Evolutionary conservation across 2,113 vertebrate genomes (phyloP).

Genomic region (Zosterops lateralis): DNA sequence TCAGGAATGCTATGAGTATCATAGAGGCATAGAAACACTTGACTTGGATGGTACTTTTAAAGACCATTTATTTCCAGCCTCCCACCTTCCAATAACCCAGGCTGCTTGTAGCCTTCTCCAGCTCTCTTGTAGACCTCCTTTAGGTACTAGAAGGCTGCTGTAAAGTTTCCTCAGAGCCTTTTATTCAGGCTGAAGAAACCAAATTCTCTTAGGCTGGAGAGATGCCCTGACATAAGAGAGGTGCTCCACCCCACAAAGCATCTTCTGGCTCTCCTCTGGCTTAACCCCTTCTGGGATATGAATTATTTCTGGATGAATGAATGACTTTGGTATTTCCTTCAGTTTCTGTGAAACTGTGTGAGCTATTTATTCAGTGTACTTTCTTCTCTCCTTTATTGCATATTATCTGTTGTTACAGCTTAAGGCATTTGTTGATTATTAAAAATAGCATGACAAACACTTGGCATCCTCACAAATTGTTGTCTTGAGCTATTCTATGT

Average conservation of each 20-base stretch:
- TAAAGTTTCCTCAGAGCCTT: neutral
- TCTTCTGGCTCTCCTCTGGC: neutral
- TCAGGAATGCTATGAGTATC: neutral
- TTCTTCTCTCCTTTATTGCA: neutral
- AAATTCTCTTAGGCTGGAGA: neutral
- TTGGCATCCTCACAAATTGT: neutral
- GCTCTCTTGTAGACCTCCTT: neutral
- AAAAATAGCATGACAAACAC: neutral
- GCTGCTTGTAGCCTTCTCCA: neutral
- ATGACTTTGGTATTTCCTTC: neutral
- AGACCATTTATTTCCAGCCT: no score
- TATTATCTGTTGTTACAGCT: neutral
- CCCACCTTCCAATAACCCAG: no score
- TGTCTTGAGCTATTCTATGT: neutral
- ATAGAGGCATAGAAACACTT: neutral
- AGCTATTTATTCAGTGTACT: neutral
- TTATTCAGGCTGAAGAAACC: neutral
- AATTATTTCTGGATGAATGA: neutral
- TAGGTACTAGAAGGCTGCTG: neutral
- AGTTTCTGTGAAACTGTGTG: neutral
- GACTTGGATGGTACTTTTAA: neutral
- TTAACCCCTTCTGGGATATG: neutral
- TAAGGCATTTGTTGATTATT: neutral
- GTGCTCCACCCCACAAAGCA: neutral
- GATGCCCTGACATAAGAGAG: neutral